Evolutionary conservation across 2,113 vertebrate species (phyloP).

Genomic region (Sebastes fasciatus): DNA sequence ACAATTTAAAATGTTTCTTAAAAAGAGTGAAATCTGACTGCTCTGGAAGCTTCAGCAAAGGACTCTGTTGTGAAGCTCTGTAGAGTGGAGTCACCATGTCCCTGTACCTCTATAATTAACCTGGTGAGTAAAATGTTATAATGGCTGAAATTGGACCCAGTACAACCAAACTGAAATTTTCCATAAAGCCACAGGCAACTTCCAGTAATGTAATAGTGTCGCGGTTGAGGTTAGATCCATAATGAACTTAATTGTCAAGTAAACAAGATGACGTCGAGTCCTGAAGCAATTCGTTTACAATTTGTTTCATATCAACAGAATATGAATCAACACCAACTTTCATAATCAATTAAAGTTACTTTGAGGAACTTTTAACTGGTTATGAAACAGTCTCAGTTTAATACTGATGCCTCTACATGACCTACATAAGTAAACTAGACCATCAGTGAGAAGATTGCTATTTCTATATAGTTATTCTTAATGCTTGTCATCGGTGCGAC

Average conservation of each 20-base stretch:
- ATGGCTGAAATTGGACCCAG: neutral
- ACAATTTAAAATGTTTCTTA: neutral
- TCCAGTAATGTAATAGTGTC: neutral
- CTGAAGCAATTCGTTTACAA: neutral
- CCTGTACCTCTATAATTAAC: conserved; percentile 14
- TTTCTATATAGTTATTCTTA: too few species aligned
- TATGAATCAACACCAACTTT: neutral
- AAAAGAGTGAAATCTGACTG: neutral
- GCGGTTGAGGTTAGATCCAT: neutral
- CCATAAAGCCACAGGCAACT: neutral
- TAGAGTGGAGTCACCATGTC: neutral
- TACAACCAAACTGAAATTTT: neutral
- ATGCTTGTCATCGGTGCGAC: too few species aligned
- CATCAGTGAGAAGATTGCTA: too few species aligned
- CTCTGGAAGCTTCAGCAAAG: neutral
- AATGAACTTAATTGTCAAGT: neutral
- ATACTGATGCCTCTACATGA: too few species aligned
- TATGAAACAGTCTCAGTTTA: too few species aligned
- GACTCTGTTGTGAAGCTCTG: neutral
- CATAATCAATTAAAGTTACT: too few species aligned
- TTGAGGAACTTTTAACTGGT: too few species aligned
- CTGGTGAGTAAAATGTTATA: neutral
- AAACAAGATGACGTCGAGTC: neutral
- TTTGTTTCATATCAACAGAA: neutral
- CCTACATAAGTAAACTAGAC: too few species aligned